Conservation (phyloP, 2,113 vertebrate species). For the Vulpes lagopus region DNA sequence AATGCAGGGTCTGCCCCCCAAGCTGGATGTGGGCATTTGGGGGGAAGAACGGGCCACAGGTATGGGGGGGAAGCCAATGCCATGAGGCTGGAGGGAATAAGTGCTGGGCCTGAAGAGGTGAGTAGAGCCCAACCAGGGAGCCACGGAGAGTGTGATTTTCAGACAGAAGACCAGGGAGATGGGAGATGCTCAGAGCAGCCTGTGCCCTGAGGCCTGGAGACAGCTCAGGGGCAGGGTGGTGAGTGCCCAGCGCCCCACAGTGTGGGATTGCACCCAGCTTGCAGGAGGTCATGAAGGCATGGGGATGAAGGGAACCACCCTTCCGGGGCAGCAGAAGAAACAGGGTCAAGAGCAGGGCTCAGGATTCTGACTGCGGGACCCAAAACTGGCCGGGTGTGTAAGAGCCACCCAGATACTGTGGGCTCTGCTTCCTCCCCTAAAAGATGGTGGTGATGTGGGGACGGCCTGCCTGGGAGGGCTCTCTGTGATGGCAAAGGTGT, state of each 20-base stretch:
- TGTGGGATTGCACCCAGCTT: neutral
- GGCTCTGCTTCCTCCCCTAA: neutral
- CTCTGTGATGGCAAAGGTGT: accelerated
- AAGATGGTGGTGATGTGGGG: accelerated
- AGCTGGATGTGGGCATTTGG: neutral
- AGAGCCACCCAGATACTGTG: neutral
- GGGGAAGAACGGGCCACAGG: accelerated
- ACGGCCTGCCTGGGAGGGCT: neutral
- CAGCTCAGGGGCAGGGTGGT: neutral
- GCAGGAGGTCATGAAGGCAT: accelerated
- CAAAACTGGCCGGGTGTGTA: neutral
- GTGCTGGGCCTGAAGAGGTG: neutral
- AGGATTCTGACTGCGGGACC: accelerated
- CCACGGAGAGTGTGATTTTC: accelerated
- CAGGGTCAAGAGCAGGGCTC: neutral
- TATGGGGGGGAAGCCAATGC: accelerated
- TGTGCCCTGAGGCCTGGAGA: neutral
- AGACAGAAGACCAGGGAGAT: no score
- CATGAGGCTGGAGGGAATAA: neutral
- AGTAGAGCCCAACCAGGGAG: neutral
- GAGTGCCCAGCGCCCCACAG: neutral
- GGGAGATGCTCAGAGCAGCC: neutral
- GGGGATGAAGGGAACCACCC: neutral
- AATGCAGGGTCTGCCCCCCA: neutral
- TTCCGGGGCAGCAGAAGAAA: accelerated